Evolutionary conservation across 2,797 vertebrate species (phyloP).

Genomic region (Margarornis squamiger): DNA sequence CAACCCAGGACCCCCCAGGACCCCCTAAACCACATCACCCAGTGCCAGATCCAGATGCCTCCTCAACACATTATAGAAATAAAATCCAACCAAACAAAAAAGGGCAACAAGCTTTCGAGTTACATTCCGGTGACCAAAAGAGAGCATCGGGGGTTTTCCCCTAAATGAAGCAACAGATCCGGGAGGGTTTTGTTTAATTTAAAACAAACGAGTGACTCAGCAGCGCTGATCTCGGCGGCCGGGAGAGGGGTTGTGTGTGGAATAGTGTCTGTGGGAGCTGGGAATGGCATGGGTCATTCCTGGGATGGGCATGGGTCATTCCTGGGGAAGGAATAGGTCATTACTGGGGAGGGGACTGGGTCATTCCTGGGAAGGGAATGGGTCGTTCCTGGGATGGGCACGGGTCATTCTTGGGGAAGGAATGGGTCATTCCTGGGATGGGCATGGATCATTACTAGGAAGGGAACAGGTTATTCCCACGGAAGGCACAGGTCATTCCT

Average conservation of each 20-base stretch:
- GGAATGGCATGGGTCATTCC: fast-evolving
- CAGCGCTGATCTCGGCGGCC: fast-evolving
- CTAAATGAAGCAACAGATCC: not conserved
- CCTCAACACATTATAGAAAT: too few relatives aligned
- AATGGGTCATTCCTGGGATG: too few relatives aligned
- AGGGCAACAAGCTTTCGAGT: not conserved
- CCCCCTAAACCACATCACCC: not conserved
- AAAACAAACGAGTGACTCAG: not conserved
- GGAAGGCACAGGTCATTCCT: too few relatives aligned
- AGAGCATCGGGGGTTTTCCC: fast-evolving
- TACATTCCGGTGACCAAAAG: too few relatives aligned
- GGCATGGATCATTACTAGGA: too few relatives aligned
- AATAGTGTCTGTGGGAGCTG: fast-evolving
- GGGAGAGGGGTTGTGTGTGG: fast-evolving
- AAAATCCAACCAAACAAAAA: not conserved
- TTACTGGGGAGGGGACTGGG: too few relatives aligned
- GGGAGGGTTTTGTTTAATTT: not conserved
- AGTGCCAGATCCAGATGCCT: fast-evolving
- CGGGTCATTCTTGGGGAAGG: too few relatives aligned
- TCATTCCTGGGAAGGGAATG: too few relatives aligned
- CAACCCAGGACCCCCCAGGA: not conserved
- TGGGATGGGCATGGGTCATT: too few relatives aligned
- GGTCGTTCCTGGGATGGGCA: not conserved
- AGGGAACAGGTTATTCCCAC: too few relatives aligned
- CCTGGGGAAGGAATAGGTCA: too few relatives aligned